These are phyloP conservation scores for Platysteira castanea DNA, from an alignment of 2,113 vertebrate genomes.

Conservation along the genomic window DNA sequence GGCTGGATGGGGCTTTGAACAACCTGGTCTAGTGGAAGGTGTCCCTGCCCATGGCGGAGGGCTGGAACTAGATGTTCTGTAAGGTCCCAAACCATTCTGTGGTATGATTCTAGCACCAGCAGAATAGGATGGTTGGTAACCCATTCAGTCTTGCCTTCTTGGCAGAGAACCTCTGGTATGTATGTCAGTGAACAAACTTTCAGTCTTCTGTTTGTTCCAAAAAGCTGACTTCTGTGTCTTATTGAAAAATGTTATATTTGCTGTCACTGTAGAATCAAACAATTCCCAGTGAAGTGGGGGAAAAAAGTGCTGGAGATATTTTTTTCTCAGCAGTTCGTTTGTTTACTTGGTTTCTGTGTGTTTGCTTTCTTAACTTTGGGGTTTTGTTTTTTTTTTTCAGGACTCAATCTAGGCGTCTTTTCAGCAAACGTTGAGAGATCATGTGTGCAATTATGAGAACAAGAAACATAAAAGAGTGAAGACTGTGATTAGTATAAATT, in stretches of 20 bases:
- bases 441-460: neutral
- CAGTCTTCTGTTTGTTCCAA: neutral
- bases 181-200: neutral
- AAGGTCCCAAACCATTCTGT: neutral
- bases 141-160: neutral
- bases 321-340: neutral
- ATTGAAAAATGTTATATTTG: neutral
- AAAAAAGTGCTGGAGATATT: neutral
- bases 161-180: neutral
- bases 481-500: neutral
- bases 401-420: neutral
- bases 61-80: neutral
- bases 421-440: neutral
- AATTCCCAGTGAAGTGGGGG: neutral
- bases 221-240: neutral
- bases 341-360: neutral
- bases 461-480: neutral
- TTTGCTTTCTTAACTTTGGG: neutral
- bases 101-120: neutral
- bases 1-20: neutral
- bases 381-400: neutral
- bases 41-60: neutral
- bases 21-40: neutral
- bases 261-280: neutral
- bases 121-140: neutral